A percentile compares a stretch with the other conserved stretches of the same genome.
Conservation (phyloP, 1,140 invertebrate genomes). For the Nasonia giraulti region DNA sequence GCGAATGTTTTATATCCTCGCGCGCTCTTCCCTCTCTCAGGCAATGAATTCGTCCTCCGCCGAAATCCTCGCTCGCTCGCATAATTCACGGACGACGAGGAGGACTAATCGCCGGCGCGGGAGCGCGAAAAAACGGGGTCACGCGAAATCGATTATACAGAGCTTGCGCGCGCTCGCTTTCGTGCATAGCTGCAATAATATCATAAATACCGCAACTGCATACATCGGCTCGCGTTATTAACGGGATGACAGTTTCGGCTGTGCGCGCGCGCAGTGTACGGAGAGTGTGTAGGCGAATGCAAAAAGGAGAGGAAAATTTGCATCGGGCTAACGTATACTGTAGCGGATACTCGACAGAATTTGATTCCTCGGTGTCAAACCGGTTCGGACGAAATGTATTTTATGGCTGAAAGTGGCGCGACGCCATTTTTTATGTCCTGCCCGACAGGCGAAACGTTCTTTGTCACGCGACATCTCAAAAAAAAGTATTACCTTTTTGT, state of each 20-base stretch:
- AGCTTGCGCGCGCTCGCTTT: background rate
- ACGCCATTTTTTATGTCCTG: background rate
- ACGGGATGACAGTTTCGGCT: background rate
- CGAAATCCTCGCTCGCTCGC: background rate
- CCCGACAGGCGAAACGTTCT: background rate
- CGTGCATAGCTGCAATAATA: background rate
- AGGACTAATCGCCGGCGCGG: slow-evolving; percentile 12
- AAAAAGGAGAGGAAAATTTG: background rate
- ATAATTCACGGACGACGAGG: slow-evolving; percentile 30
- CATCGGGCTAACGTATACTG: background rate
- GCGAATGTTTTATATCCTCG: slow-evolving; percentile 11
- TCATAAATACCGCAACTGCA: background rate
- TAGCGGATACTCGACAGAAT: background rate
- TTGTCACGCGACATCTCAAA: background rate
- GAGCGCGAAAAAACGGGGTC: slow-evolving; percentile 4
- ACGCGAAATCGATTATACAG: slow-evolving; percentile 19
- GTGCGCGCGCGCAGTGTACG: background rate
- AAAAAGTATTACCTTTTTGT: no score
- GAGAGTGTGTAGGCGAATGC: background rate
- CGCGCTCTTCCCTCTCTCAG: no score
- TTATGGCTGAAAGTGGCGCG: background rate
- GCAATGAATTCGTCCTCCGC: slow-evolving; percentile 31
- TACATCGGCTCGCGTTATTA: background rate
- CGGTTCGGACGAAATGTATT: background rate
- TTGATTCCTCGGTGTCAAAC: background rate